Evolutionary conservation across 2,797 vertebrate species (phyloP), one percentile per base, ranked within the genome.

Genomic region (Staurois parvus): DNA sequence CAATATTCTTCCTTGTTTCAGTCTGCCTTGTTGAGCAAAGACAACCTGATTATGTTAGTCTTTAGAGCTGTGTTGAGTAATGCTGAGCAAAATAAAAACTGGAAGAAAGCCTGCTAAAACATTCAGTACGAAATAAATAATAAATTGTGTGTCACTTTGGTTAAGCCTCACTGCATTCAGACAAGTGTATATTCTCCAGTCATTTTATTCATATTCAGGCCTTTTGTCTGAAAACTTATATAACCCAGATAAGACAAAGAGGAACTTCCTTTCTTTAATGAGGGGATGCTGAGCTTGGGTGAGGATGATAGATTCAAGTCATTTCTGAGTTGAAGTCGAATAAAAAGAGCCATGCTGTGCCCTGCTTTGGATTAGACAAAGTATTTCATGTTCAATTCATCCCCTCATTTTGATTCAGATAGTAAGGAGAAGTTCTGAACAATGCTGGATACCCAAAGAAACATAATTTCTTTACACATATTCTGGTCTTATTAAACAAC

Each of bases 361-460:
- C 74, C 68, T 73, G 76, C 80, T 83, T 83, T 83, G 85, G 81
- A 83, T 79, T 73, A 78, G 81, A 87, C 85, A 83, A 87, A 83
- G 85, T 87, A 79, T 83, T 87, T 87, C 85, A 87, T 83, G 80
- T 83, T 76, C 85, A 87, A 79, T 87, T 83, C 85, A 87, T 83
- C 76, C 68, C 76, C 68, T 87, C 80, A 83, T 83, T 83, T 83
- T 74, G 80, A 87, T 87, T 81, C 85, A 87, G 85, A 87, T 87
- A 56, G 85, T 62, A 73, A 79, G 59, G 21, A 87, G 72, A 87
- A 40, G 75, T 67, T 73, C 68, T 79, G 68, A 77, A 21, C 30
- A 40, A 68, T 29, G 37, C 75, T 73, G 72, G 85, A 74, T 78
- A 68, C 80, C 79, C 80, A 87, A 78, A 73, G 69, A 83, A 68